A percentile compares a stretch with the other conserved stretches of the same genome.
phyloP scores from a whole-genome alignment of 2,888 invertebrate species.

The Trilocha varians region DNA sequence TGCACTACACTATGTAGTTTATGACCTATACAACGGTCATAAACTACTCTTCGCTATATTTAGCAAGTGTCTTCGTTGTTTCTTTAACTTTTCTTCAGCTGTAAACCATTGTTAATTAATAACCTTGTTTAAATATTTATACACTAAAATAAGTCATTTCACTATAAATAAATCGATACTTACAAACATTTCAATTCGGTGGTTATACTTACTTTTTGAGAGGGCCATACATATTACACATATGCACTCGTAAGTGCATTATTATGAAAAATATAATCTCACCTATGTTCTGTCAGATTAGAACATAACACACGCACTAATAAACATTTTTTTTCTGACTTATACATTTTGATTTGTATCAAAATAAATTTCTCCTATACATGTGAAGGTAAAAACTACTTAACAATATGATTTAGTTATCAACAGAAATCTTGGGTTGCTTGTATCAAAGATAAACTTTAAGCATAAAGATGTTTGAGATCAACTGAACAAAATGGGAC shows the following conservation, averaged over 20 bases:
- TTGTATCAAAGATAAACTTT: too few relatives aligned
- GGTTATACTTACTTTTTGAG: conserved; percentile 26
- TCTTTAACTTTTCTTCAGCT: neutral
- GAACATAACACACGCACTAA: too few relatives aligned
- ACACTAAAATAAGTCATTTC: conserved; percentile 25
- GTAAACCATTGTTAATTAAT: neutral
- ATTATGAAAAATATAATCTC: neutral
- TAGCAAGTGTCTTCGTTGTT: conserved; percentile 9
- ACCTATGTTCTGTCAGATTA: too few relatives aligned
- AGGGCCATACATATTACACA: neutral
- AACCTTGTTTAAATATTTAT: conserved; percentile 8
- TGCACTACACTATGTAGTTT: conserved; percentile 63
- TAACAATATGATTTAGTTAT: too few relatives aligned
- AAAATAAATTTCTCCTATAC: too few relatives aligned
- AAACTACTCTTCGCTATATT: conserved; percentile 38
- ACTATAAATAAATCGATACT: conserved; percentile 46
- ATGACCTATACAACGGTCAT: conserved; percentile 51
- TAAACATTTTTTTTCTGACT: too few relatives aligned
- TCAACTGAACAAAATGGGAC: too few relatives aligned
- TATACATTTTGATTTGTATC: too few relatives aligned
- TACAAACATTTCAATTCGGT: conserved; percentile 28
- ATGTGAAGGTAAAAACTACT: too few relatives aligned
- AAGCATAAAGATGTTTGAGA: too few relatives aligned
- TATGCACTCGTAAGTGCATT: neutral
- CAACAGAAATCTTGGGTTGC: too few relatives aligned